Base-by-base conservation (phyloP, 2,888 invertebrate species). In the Timandra comae region DNA sequence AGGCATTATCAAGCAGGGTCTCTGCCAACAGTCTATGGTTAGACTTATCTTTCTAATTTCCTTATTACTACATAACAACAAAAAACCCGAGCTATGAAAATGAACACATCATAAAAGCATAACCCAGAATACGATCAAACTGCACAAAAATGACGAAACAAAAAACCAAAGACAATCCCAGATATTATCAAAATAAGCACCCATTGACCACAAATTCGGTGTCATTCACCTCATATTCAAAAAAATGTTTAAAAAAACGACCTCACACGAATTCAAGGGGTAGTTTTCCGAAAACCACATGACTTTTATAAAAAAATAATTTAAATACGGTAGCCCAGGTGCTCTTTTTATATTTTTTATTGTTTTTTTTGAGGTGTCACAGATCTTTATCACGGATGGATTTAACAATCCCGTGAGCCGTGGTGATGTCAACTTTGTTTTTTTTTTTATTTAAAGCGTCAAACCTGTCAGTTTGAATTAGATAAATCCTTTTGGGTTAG, bases 321-420 rank as follows among this genome's bases (percentile, higher is more conserved):
- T 84, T 81, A 66, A 82, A 84, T 82, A 84, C 84, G 81, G 84
- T 81, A 84, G 84, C 74, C 68, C 67, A 63, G 68, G 58, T 50
- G 60, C 54, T 49, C 62, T 60, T 49, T 68, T 63, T 66, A 64
- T 63, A 61, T 62, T 63, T 61, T 54, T 56, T 41, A 40, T 30
- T 44, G 52, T 58, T 56, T 57, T 63, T 57, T 56, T 52, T 39
- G 60, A 78, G 65, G 75, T 84, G 81, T 81, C 84, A 82, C 81
- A 71, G 84, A 82, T 84, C 74, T 74, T 76, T 82, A 82, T 82
- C 84, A 57, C 65, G 71, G 74, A 65, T 58, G 78, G 79, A 74
- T 75, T 84, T 80, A 79, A 81, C 76, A 76, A 78, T 69, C 70
- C 75, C 76, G 74, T 74, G 69, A 73, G 74, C 67, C 65, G 66